These are phyloP conservation scores for Galagoides demidoff DNA, from an alignment of 2,797 vertebrate species.

Conservation along the genomic window DNA sequence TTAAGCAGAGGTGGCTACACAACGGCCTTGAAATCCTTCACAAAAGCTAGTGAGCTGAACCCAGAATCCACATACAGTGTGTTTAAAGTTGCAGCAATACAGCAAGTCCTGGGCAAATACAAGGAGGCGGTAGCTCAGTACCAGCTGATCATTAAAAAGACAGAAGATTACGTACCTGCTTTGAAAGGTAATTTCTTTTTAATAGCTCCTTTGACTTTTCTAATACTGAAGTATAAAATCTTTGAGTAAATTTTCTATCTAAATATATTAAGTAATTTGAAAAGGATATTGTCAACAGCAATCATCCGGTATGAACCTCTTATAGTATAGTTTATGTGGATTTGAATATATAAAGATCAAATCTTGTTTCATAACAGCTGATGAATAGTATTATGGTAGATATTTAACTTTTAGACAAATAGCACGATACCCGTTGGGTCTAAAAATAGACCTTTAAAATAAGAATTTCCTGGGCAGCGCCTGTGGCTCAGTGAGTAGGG, in stretches of 20 bases:
- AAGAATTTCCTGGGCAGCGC: not conserved
- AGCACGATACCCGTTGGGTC: not conserved
- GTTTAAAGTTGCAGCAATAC: constrained; percentile 95
- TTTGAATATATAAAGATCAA: constrained; percentile 49
- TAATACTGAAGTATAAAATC: constrained; percentile 39
- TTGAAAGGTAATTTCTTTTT: constrained; percentile 92
- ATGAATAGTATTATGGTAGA: constrained; percentile 40
- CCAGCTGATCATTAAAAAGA: constrained; percentile 90
- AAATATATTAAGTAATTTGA: constrained; percentile 46
- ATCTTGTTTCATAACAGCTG: not conserved
- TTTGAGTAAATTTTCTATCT: constrained; percentile 34
- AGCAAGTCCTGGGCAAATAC: constrained; percentile 95
- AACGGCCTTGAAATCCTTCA: constrained; percentile 96
- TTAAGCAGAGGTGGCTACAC: constrained; percentile 95
- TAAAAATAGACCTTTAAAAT: constrained; percentile 38
- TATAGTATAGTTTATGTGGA: not conserved
- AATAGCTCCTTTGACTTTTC: constrained; percentile 53
- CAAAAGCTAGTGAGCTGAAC: constrained; percentile 94
- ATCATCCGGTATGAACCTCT: not conserved
- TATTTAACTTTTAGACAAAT: constrained; percentile 36
- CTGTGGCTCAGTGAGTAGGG: no score
- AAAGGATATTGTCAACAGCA: constrained; percentile 56
- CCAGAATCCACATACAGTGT: constrained; percentile 94
- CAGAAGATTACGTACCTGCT: constrained; percentile 96
- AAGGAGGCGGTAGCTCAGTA: constrained; percentile 93